Evolutionary conservation across 1,140 invertebrate species (phyloP), one percentile per base, ranked within the genome.

Genomic region (Pararge aegeria): DNA sequence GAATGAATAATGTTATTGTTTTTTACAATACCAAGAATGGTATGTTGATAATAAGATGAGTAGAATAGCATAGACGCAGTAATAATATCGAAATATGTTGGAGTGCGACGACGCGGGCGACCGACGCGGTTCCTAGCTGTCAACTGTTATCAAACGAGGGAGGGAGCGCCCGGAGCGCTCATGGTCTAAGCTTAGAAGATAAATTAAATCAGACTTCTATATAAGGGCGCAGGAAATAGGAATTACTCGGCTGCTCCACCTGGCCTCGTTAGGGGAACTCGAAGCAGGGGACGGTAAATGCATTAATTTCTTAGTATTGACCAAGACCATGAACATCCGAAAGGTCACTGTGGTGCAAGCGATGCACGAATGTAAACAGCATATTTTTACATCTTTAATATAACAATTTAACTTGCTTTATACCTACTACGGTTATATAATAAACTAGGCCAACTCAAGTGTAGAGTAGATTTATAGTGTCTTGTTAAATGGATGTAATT

Each of bases 191-290:
- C 72, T 76, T 77, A 76, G 71, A 55, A 79, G 77, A 85, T 83
- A 86, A 86, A 83, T 88, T 86, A 73, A 80, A 83, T 85, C 72
- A 75, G 68, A 74, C 72, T 72, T 64, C 70, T 68, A 69, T 72
- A 73, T 68, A 80, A 86, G 75, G 78, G 81, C 75, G 71, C 71
- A 75, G 83, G 83, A 83, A 85, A 71, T 77, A 73, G 75, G 74
- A 76, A 77, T 78, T 79, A 78, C 68, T 61, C 51, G 64, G 55
- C 55, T 53, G 64, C 64, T 67, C 56, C 68, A 66, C 54, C 60
- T 55, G 60, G 48, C 53, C 38, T 56, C 53, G 52, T 52, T 44
- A 20, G 18, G 52, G 34, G 21, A 29, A 51, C 24, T 53, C 38
- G 30, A 34, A 55, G 46, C 42, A 55, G 46, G 46, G 54, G 34